Evolutionary conservation across 2,888 invertebrate species (phyloP), one percentile per base, ranked within the genome.

Genomic region (Drosophila mercatorum): DNA sequence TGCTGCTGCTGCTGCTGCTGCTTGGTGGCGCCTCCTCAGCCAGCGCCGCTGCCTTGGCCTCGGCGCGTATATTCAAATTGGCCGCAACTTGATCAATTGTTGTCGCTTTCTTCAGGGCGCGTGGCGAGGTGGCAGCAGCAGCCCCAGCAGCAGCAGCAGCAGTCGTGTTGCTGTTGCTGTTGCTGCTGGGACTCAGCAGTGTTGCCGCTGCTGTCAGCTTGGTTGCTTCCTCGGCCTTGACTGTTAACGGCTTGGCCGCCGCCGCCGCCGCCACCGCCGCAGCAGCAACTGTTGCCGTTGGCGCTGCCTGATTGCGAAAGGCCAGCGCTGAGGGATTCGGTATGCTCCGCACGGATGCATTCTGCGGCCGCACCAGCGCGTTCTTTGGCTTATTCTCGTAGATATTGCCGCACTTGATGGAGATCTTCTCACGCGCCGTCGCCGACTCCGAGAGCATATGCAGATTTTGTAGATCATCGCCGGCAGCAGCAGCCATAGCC

Each of bases 241-340:
- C 75, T 2, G 63, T 53, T 14, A 78, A 36, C 53, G 78, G 79
- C 47, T 78, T 76, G 47, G 59, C 40, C 1, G 61, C 4, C 31
- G 59, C 17, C 17, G 77, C 14, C 17, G 17, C 17, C 17, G 59
- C 40, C 1, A 58, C 4, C 31, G 59, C 17, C 17, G 77, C 14
- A 12, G 81, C 52, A 31, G 72, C 40, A 34, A 81, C 40, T 22
- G 81, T 41, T 47, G 61, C 1, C 22, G 47, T n/a, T 38, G 83
- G 52, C 11, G 78, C 71, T 14, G 87, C 82, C 75, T 92, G 92
- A 82, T 94, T 94, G 69, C 95, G 93, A 77, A 94, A 93, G 46
- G 95, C 94, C 78, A 95, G 78, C 10, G 94, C 93, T 59, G 95
- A 95, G 6, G 95, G 95, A 91, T 95, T 95, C 6, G 95, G 95